Base-by-base conservation (phyloP, 1,140 invertebrate species). In the Wasmannia auropunctata region DNA sequence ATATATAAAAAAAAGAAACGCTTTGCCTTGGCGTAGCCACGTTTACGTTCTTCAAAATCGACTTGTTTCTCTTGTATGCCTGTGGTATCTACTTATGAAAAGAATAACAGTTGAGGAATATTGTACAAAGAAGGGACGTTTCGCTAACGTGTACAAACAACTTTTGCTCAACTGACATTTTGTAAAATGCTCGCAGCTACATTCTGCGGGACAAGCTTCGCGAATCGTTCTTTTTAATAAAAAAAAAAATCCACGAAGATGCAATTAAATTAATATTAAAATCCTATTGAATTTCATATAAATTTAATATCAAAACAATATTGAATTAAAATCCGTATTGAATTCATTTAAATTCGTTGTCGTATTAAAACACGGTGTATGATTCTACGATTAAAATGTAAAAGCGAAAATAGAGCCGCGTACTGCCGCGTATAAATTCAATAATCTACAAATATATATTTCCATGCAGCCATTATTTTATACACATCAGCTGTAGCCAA, bases 321-420 rank as follows among this genome's bases (percentile, higher is more conserved):
- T 49, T 7, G 11, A 25, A 58, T 76, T 28, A 22, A 54, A 37
- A 31, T n/a, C 6, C 2, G n/a, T 74, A 37, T 74, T 34, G 2
- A 54, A 56, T 77, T 22, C 19, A 77, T 46, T 77, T 62, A 31
- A 77, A 77, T 77, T 62, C 22, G 22, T 16, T 22, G 25, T 56
- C 10, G 40, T 14, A n/a, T 28, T 37, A 37, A 37, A 54, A 67
- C 16, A 19, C 58, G 51, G 7, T 43, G 25, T 58, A 28, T 28
- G 4, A 58, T 60, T 76, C 14, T 2, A 43, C 34, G n/a, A 63
- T 34, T 79, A 37, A 51, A 79, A 28, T 3, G 8, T 34, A 63
- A 63, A 62, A 77, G 34, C 14, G 14, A 56, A 11, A 75, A 11
- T 28, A 37, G 34, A 37, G 3, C 3, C 28, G 2, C 10, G 10